Evolutionary conservation across 2,888 invertebrate genomes (phyloP), one percentile per base, ranked within the genome.

Genomic region (Idaea straminata): DNA sequence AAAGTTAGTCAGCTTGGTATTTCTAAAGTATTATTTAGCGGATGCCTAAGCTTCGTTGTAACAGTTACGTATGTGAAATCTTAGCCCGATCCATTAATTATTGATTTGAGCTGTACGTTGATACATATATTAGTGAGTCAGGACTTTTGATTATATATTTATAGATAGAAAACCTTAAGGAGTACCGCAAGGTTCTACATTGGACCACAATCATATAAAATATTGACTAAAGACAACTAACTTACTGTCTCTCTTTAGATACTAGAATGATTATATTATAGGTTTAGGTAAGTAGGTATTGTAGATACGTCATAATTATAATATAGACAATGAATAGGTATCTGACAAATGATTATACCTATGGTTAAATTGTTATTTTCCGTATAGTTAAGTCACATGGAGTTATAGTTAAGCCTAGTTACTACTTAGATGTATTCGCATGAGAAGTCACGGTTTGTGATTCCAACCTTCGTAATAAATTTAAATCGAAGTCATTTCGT

Each of bases 231-330:
- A 25, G 25, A 10, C 47, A 47, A 71, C 83, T 77, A 47, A 71
- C 83, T 77, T 76, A 91, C 91, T 84, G 72, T 96, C 94, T 82
- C 94, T 94, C 47, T 97, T 87, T 64, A 94, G 90, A 57, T 25
- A 25, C 1, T 2, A 25, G 25, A 25, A n/a, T n/a, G n/a, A n/a
- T n/a, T 25, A 25, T 2, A 25, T 25, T 25, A 25, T 25, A 25
- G 25, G 25, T 25, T 25, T 25, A 25, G 25, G 25, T 25, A 25
- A 3, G 25, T 25, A 25, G 25, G 3, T 25, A 25, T 47, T 10
- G 6, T 47, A 47, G 4, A 0, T 47, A 47, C 47, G 13, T 47
- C 47, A 47, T 47, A 47, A 47, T 47, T 47, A 47, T 47, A 47
- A 47, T 47, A 47, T 47, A 47, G 47, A 47, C 47, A 47, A 47